phyloP scores from a whole-genome alignment of 2,797 vertebrate genomes.

The Sitta carolinensis region DNA sequence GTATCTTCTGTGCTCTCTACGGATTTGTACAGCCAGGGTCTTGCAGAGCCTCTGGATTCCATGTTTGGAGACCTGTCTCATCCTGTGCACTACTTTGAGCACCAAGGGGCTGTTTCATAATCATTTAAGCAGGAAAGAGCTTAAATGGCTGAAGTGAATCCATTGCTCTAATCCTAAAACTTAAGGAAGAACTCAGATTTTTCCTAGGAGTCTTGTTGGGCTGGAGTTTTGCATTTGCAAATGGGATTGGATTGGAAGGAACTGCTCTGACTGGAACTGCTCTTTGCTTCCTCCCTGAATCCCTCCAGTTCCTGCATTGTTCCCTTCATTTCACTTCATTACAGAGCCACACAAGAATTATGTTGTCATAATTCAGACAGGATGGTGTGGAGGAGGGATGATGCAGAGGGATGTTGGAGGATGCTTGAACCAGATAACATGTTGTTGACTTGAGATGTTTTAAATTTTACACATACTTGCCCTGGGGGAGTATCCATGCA shows the following conservation, averaged over 20 bases:
- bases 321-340: neutral
- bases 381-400: neutral
- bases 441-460: neutral
- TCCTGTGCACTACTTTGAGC: neutral
- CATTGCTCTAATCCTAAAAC: slow-evolving; percentile 29
- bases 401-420: neutral
- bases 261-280: neutral
- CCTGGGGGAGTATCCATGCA: neutral
- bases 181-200: neutral
- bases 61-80: neutral
- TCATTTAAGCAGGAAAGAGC: slow-evolving; percentile 46
- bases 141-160: slow-evolving; percentile 42
- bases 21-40: neutral
- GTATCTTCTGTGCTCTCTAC: neutral
- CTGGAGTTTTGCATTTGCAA: neutral
- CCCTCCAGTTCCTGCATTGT: neutral
- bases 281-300: neutral
- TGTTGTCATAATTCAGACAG: neutral
- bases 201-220: neutral
- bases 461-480: slow-evolving; percentile 5
- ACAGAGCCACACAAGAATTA: neutral
- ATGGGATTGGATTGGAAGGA: neutral
- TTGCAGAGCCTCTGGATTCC: neutral
- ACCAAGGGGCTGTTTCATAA: slow-evolving; percentile 4
- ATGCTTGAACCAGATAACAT: neutral